Conservation (phyloP, 2,113 vertebrate genomes). For the Tragelaphus strepsiceros region DNA sequence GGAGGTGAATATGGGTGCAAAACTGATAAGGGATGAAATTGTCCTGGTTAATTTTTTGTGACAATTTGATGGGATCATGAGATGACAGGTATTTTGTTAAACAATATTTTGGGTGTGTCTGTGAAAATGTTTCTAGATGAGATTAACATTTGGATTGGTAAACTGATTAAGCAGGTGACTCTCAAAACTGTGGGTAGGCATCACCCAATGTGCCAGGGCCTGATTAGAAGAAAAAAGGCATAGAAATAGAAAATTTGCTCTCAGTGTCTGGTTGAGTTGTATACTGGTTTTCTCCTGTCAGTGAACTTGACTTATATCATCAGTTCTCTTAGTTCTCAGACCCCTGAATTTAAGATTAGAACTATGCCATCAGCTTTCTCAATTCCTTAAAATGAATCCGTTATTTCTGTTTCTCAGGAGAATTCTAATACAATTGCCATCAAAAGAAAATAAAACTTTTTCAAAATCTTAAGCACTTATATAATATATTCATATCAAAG, state of each 20-base stretch:
- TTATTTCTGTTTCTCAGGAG: not conserved
- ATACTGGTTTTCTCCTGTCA: not conserved
- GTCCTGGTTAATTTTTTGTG: not conserved
- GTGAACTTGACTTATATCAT: not conserved
- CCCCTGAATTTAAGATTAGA: not conserved
- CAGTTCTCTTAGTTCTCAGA: not conserved
- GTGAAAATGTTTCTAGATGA: not conserved
- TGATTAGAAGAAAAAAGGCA: not conserved
- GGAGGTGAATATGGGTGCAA: not conserved
- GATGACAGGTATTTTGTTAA: not conserved
- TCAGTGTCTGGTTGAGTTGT: not conserved
- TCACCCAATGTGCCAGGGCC: not conserved
- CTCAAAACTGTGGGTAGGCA: not conserved
- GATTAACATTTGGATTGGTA: not conserved
- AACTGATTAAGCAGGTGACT: not conserved
- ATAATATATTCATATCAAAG: not conserved
- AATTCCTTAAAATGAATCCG: not conserved
- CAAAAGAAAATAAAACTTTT: not conserved
- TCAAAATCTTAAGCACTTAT: not conserved
- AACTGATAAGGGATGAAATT: not conserved
- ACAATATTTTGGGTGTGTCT: not conserved
- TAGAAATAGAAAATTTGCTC: not conserved
- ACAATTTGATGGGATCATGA: not conserved
- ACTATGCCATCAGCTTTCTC: not conserved
- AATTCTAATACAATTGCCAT: not conserved